Evolutionary conservation across 2,888 invertebrate genomes (phyloP), one percentile per base, ranked within the genome.

Genomic region (Suillia variegata): DNA sequence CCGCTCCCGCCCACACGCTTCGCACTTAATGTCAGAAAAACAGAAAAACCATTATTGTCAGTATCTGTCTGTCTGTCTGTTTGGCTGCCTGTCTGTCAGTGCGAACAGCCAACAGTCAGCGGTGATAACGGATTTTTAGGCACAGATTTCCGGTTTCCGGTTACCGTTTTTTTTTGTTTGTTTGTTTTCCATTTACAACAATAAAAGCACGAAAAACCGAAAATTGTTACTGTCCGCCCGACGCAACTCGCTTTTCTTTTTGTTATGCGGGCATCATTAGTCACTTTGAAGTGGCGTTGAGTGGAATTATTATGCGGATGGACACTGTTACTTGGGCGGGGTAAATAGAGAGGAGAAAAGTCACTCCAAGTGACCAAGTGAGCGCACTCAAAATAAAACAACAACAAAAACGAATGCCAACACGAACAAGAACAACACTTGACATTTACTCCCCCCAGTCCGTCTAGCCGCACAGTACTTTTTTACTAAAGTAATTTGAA

Each of bases 221-320:
- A n/a, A n/a, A n/a, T n/a, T 10, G 26, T 26, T 26, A 13, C 4
- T 38, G 6, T n/a, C 38, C 38, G 10, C n/a, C n/a, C n/a, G 38
- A 13, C 15, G 6, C 15, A 4, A 13, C n/a, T 24, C n/a, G 6
- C 17, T 17, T 18, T 34, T 8, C 34, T 24, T 26, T 50, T 26
- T 50, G 3, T 52, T 24, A 15, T 26, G n/a, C 6, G 38, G 58
- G 56, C 50, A 71, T 74, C 74, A 72, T 74, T 74, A 74, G 75
- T 74, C 76, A 74, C 75, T 64, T 67, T 68, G 66, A 70, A 73
- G 73, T 69, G 74, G 70, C 74, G 74, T 70, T 71, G 74, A 75
- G 71, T 73, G 74, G 73, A 71, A 73, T 74, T 75, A 75, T 72
- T 74, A 67, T 13, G 18, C 17, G 45, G 45, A 20, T 5, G 33